These are phyloP conservation scores for Otolemur garnettii DNA, from an alignment of 2,113 vertebrate species.

Conservation along the genomic window DNA sequence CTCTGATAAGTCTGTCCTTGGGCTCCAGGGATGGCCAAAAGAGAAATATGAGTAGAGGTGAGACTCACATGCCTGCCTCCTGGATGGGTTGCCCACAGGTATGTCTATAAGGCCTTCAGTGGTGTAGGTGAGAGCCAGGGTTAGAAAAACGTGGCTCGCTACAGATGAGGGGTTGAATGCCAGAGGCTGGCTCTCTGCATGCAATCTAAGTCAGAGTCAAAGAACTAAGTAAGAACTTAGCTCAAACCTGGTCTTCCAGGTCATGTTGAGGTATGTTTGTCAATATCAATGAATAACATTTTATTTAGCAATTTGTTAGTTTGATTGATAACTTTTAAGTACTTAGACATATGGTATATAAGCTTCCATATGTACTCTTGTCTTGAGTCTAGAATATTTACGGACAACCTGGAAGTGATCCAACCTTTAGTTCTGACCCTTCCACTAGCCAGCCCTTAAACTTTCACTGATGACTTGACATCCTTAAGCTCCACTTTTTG, in stretches of 20 bases:
- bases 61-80: neutral
- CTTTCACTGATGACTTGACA: neutral
- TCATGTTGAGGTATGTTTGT: neutral
- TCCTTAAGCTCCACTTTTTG: neutral
- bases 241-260: neutral
- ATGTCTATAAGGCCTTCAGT: neutral
- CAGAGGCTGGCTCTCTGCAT: neutral
- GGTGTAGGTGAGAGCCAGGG: neutral
- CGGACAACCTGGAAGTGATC: neutral
- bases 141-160: neutral
- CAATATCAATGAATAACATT: neutral
- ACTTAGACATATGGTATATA: neutral
- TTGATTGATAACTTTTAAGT: neutral
- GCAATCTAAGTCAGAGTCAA: neutral
- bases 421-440: neutral
- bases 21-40: neutral
- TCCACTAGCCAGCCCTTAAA: neutral
- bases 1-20: neutral
- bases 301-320: slow-evolving; percentile 2
- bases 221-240: neutral
- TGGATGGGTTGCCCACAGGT: neutral
- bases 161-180: neutral
- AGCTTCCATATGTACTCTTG: neutral
- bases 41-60: neutral
- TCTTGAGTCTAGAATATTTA: neutral